These are phyloP conservation scores for Columbina picui DNA, from an alignment of 2,113 vertebrate genomes.

Conservation along the genomic window DNA sequence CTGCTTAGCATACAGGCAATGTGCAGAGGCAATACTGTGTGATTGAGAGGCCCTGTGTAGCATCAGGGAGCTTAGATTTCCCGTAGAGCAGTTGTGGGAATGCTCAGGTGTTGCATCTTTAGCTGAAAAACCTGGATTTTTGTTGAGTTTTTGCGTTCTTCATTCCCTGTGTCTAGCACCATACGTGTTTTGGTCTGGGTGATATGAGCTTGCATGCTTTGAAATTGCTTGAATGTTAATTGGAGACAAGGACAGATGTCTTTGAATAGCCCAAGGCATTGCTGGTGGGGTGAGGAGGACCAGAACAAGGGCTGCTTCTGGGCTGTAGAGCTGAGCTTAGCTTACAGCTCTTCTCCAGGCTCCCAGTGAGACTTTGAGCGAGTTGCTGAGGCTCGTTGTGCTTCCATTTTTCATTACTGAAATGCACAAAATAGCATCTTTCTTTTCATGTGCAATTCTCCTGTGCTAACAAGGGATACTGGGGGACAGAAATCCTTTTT, in stretches of 20 bases:
- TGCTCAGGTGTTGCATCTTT: accelerated
- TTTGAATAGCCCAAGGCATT: neutral
- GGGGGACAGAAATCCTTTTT: neutral
- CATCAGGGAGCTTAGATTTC: neutral
- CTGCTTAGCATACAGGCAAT: neutral
- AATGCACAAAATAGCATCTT: neutral
- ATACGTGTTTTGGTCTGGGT: accelerated
- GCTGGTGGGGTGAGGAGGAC: neutral
- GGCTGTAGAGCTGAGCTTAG: neutral
- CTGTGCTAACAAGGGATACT: accelerated
- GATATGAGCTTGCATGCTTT: neutral
- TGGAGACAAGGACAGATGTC: neutral
- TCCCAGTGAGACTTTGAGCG: accelerated
- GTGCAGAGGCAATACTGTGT: accelerated
- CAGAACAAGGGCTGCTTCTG: neutral
- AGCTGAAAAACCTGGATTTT: neutral
- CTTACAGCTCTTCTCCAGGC: neutral
- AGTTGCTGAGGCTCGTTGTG: neutral
- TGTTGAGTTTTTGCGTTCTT: neutral
- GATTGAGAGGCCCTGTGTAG: accelerated
- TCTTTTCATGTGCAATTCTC: accelerated
- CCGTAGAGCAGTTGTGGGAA: neutral
- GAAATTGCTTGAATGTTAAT: accelerated
- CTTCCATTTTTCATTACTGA: neutral
- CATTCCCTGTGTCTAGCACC: neutral